A percentile compares a stretch with the other conserved stretches of the same genome.
Evolutionary conservation across 2,113 vertebrate genomes (phyloP).

Genomic region (Centropus bengalensis): DNA sequence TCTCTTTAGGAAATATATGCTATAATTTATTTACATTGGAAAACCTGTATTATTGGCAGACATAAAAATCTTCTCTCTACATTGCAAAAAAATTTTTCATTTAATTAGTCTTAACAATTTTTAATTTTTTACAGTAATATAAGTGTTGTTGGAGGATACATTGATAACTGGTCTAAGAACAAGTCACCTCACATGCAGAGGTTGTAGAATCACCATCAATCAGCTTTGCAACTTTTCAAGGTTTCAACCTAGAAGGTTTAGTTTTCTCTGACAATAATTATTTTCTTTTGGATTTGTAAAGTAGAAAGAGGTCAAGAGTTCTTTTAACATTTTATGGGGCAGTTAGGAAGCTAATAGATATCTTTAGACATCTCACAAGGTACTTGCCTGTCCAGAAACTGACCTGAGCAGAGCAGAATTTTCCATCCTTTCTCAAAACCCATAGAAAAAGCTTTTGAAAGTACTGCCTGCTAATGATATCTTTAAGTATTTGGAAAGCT

Average conservation of each 20-base stretch:
- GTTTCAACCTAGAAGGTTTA: neutral
- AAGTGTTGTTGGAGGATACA: neutral
- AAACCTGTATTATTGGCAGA: accelerated
- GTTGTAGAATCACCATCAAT: neutral
- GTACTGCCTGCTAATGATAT: neutral
- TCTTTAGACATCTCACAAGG: neutral
- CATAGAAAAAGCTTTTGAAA: neutral
- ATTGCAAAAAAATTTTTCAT: neutral
- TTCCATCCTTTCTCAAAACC: neutral
- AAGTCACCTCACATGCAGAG: neutral
- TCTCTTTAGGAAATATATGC: neutral
- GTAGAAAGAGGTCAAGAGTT: neutral
- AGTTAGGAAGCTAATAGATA: neutral
- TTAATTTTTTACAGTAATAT: neutral
- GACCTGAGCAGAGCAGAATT: neutral
- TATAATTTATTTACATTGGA: neutral
- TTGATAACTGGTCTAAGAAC: accelerated
- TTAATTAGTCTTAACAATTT: neutral
- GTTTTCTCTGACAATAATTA: neutral
- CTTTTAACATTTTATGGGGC: neutral
- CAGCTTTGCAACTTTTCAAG: neutral
- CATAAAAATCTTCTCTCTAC: neutral
- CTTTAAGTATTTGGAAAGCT: neutral
- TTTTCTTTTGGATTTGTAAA: neutral
- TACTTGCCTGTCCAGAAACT: neutral